Conservation (phyloP, 1,140 invertebrate species). For the Pachypeltis micranthus region DNA sequence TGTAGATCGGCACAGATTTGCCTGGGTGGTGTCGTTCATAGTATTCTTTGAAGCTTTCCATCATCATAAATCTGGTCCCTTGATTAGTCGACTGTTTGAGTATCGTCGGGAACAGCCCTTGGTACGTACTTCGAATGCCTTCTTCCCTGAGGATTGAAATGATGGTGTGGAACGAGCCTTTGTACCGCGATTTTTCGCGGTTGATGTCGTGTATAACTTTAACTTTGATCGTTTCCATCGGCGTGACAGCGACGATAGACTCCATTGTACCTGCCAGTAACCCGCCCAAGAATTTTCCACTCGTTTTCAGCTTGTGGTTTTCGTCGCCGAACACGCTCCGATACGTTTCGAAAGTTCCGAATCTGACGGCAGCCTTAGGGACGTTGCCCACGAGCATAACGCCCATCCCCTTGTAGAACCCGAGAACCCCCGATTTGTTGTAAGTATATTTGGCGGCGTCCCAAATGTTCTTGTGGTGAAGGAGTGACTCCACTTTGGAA, state of each 20-base stretch:
- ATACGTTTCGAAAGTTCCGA: background rate
- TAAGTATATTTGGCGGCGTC: background rate
- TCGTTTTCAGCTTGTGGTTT: background rate
- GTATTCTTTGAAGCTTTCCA: background rate
- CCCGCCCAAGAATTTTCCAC: background rate
- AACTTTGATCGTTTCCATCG: background rate
- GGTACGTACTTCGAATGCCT: background rate
- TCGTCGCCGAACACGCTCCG: background rate
- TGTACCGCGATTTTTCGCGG: background rate
- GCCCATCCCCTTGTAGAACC: background rate
- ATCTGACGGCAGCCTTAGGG: background rate
- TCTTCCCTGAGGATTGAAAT: background rate
- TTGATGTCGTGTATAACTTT: constrained; percentile 4
- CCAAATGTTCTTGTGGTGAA: background rate
- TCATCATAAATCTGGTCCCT: background rate
- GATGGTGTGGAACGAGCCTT: background rate
- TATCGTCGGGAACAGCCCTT: background rate
- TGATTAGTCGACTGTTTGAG: background rate
- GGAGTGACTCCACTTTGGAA: background rate
- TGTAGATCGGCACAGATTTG: background rate
- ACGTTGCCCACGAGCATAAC: background rate
- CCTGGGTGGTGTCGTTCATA: background rate
- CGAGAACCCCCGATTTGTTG: background rate
- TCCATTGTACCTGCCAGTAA: background rate
- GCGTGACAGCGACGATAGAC: background rate